Conservation (phyloP, 1,140 invertebrate genomes). For the Aphis craccivora region DNA sequence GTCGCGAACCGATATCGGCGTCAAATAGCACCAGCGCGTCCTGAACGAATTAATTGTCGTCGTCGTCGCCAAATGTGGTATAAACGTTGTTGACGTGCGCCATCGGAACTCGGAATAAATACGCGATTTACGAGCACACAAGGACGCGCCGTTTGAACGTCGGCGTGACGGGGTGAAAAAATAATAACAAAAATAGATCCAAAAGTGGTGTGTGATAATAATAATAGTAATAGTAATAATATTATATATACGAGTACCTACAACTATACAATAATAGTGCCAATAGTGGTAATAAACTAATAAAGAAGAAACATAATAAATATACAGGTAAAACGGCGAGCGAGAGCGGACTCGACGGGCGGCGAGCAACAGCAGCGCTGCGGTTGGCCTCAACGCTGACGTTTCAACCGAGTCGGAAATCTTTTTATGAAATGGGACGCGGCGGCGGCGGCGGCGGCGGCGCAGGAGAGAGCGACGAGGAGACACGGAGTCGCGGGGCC, state of each 20-base stretch:
- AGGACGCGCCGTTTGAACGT: slow-evolving; percentile 29
- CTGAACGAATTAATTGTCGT: slow-evolving; percentile 30
- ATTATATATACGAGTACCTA: not conserved
- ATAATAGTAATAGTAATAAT: not conserved
- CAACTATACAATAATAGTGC: too few species aligned
- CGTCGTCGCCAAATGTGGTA: slow-evolving; percentile 25
- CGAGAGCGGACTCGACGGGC: slow-evolving; percentile 17
- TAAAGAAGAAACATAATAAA: not conserved
- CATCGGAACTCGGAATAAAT: slow-evolving; percentile 25
- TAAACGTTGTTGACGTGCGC: not conserved
- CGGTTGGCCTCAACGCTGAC: not conserved
- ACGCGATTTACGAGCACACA: not conserved
- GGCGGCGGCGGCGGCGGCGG: too few species aligned
- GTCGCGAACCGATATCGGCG: not conserved
- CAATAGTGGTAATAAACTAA: not conserved
- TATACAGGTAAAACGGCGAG: not conserved
- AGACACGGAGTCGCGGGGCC: not conserved
- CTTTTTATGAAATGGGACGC: not conserved
- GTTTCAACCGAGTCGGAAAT: not conserved
- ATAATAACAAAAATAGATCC: not conserved
- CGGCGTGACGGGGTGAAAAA: not conserved
- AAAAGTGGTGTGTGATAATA: not conserved
- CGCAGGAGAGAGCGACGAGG: not conserved
- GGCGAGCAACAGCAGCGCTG: not conserved
- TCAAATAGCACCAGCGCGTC: not conserved